A percentile compares a stretch with the other conserved stretches of the same genome.
These are phyloP conservation scores for Leptinotarsa rubiginosa DNA, from an alignment of 2,888 invertebrate genomes.

Conservation along the genomic window DNA sequence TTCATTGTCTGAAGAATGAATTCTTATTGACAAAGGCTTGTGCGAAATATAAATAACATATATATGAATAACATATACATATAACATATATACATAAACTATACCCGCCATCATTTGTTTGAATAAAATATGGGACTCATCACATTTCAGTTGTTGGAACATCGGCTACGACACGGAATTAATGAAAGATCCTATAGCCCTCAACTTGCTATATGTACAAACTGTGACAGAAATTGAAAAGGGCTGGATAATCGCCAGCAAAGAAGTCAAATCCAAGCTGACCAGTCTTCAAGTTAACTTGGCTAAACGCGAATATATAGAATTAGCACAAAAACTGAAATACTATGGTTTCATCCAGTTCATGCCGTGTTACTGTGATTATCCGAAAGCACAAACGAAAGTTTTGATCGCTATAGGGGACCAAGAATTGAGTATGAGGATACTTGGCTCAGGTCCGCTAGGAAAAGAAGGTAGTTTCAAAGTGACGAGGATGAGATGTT, in stretches of 20 bases:
- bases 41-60: too few species aligned
- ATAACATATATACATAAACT: too few species aligned
- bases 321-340: conserved; percentile 83
- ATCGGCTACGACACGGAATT: conserved; percentile 84
- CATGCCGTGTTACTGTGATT: conserved; percentile 76
- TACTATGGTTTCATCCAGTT: conserved; percentile 92
- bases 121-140: neutral
- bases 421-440: conserved; percentile 83
- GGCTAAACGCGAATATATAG: conserved; percentile 90
- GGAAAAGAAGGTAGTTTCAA: conserved; percentile 89
- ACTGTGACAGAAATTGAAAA: conserved; percentile 87
- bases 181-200: conserved; percentile 82
- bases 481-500: conserved; percentile 96
- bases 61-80: too few species aligned
- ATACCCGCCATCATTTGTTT: too few species aligned
- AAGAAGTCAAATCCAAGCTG: conserved; percentile 75
- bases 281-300: conserved; percentile 79
- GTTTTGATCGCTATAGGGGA: conserved; percentile 87
- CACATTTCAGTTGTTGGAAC: conserved; percentile 85
- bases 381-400: conserved; percentile 75
- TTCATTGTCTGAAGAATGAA: too few species aligned
- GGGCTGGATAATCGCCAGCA: conserved; percentile 84
- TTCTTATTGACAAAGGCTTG: too few species aligned
- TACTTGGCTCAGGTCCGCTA: conserved; percentile 71
- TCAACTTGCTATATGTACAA: conserved; percentile 90